Base-by-base conservation (phyloP, 2,888 invertebrate species). In the Synergus itoensis region DNA sequence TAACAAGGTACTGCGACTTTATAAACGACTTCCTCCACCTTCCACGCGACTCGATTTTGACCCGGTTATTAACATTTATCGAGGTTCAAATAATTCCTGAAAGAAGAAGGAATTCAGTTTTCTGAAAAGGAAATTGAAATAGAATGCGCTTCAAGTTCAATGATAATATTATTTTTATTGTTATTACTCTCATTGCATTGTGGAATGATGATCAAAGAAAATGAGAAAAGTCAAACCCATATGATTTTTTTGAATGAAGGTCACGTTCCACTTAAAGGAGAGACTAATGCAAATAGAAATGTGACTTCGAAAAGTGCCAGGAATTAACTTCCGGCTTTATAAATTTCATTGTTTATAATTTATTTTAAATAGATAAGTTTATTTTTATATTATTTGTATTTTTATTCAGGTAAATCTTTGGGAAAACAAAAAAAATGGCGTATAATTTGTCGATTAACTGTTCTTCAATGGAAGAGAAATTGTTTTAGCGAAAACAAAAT, bases 21-120 rank as follows among this genome's bases (percentile, higher is more conserved):
- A 77, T 63, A 76, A 62, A 45, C 41, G 36, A 77, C 43, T 48
- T 63, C 77, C 36, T 77, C 77, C 48, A 77, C 77, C 62, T 77
- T 48, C 77, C 14, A 36, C 63, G 16, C n/a, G 43, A n/a, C 36
- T 36, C 21, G 48, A 73, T 73, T 73, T 73, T 73, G 53, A 73
- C 48, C 73, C 73, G 53, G 53, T 73, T 73, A 53, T 53, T 73
- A 73, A 53, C 73, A 73, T 73, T 36, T 73, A 53, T 53, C 48
- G 48, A 73, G 53, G 28, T 36, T 53, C 53, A 36, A 48, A 48
- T n/a, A 48, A 28, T 69, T 69, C 28, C 21, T 65, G 40, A 65
- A 41, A 65, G 41, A 65, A n/a, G 64, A 65, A 65, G 41, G 65
- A 4, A 63, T 7, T 69, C 28, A 69, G 12, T 14, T 53, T 53